Evolutionary conservation across 2,113 vertebrate genomes (phyloP).

Genomic region (Seriola rivoliana): DNA sequence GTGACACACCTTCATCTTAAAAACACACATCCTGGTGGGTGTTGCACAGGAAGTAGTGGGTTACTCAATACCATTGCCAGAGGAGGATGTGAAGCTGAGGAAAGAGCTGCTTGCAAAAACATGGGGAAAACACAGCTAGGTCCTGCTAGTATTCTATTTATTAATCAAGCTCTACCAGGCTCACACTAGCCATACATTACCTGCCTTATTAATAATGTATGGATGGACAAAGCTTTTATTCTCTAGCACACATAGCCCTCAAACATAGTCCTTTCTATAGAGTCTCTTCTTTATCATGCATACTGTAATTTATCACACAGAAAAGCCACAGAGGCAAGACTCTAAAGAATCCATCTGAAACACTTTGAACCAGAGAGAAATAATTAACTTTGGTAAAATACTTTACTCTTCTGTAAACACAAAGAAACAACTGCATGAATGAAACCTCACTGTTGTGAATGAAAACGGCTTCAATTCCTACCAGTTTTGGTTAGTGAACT

Average conservation of each 20-base stretch:
- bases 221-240: not conserved
- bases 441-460: not conserved
- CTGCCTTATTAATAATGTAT: not conserved
- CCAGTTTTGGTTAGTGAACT: not conserved
- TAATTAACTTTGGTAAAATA: not conserved
- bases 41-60: slow-evolving; percentile 28
- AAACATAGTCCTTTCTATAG: not conserved
- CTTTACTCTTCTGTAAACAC: not conserved
- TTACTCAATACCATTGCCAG: slow-evolving; percentile 27
- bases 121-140: not conserved
- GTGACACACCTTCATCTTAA: not conserved
- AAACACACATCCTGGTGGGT: not conserved
- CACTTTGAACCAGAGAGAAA: slow-evolving; percentile 31
- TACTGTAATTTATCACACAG: not conserved
- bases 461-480: not conserved
- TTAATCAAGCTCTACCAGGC: not conserved
- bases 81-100: not conserved
- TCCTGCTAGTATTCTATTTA: not conserved
- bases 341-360: slow-evolving; percentile 16
- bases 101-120: not conserved
- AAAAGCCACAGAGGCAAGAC: not conserved
- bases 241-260: not conserved
- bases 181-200: not conserved
- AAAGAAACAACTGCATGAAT: not conserved
- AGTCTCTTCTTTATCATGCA: not conserved